Evolutionary conservation across 2,797 vertebrate species (phyloP).

Genomic region (Pelochelys cantorii): DNA sequence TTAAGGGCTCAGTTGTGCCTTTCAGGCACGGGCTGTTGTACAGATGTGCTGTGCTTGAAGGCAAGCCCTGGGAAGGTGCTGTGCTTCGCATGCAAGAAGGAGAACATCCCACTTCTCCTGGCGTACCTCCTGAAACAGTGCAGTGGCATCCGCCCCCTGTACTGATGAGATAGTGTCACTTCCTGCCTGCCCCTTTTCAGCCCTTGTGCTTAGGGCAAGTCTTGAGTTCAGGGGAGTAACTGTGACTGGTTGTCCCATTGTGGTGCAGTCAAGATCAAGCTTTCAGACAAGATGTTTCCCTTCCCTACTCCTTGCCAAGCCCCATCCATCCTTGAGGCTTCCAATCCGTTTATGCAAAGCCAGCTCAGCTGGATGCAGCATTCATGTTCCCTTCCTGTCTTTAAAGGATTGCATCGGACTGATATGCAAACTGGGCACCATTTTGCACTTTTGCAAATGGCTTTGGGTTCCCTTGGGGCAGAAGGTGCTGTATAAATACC

Average conservation of each 20-base stretch:
- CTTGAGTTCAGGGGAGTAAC: not conserved
- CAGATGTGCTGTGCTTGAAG: not conserved
- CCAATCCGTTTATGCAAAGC: not conserved
- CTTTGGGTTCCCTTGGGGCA: conserved; percentile 34
- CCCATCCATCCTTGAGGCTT: not conserved
- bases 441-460: conserved; percentile 28
- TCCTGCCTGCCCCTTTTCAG: too few species aligned
- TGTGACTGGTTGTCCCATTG: not conserved
- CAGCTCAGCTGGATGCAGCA: fast-evolving
- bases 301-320: fast-evolving
- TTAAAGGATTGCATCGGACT: fast-evolving
- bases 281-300: fast-evolving
- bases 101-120: not conserved
- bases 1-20: not conserved
- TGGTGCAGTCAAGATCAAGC: not conserved
- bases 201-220: fast-evolving
- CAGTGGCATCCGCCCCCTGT: fast-evolving
- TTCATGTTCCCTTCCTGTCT: not conserved
- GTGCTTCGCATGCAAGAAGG: not conserved
- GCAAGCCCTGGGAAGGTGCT: too few species aligned
- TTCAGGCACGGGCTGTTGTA: not conserved
- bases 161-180: not conserved
- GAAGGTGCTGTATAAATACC: conserved; percentile 69
- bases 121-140: not conserved
- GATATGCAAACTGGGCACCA: not conserved